Base-by-base conservation (phyloP, 2,797 vertebrate species). In the Huso huso region DNA sequence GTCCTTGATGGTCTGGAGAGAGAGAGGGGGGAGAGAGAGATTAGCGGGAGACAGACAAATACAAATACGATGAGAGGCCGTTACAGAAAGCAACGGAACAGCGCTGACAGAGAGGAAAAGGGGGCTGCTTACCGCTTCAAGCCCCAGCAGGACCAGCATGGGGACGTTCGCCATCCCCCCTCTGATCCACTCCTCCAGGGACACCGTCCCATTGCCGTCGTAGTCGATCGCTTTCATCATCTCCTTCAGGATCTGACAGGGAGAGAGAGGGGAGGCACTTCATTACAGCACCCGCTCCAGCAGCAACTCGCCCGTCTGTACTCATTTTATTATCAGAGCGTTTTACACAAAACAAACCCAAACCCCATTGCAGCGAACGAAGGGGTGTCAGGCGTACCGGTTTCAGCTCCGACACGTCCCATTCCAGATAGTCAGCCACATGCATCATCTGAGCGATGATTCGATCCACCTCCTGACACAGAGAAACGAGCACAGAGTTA, bases 401-500 rank as follows among this genome's bases (percentile, higher is more conserved):
- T 71, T 87, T 86, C 71, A 97, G 89, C 80, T 97, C 95, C 12
- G 94, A 92, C 71, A 96, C 93, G 62, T 96, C 95, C 95, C 95
- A 97, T 62, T 93, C 93, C 1, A 96, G 84, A 74, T 97, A 97
- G 37, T 95, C 92, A 53, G 95, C 95, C 51, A 95, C 92, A 0
- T 94, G 91, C 92, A 95, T 96, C 95, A 97, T 97, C 78, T 96
- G 95, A 58, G 90, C 87, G 68, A 97, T 94, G 74, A 97, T 95
- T 75, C 91, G 86, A 69, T 96, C 94, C 72, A 97, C 94, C 83
- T 97, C 95, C 95, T 97, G 78, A 68, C 49, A 69, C 12, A 67
- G 65, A 67, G 73, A 72, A 37, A 37, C 23, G 51, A 71, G 7
- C 71, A 58, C 10, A 62, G 23, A 37, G 4, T 37, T 48, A 53